Evolutionary conservation across 2,888 invertebrate genomes (phyloP), one percentile per base, ranked within the genome.

Genomic region (Salticus scenicus): DNA sequence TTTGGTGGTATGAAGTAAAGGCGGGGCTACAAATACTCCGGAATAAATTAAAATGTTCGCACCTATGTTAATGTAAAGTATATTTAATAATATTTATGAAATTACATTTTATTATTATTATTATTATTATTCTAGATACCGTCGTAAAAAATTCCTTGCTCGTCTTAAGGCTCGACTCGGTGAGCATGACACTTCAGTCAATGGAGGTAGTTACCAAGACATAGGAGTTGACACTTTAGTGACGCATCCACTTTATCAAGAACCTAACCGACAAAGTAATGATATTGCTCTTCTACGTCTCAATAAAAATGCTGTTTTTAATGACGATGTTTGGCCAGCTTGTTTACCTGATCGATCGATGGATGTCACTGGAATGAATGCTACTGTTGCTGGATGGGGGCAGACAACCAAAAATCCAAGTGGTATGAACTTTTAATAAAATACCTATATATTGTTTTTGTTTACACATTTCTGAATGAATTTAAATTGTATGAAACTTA

Each of bases 381-480:
- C 95, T 0, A 94, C 94, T 0, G 95, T 95, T 0, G 95, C 96
- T 30, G 97, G 97, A 7, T 97, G 96, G 96, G 97, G 96, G 0
- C 96, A 96, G 93, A 94, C 95, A 4, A 71, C 47, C 20, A 72
- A n/a, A 7, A 28, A 27, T 8, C 33, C 72, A 24, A 31, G 27
- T 47, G 72, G 72, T 72, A 28, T 27, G 72, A 47, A 2, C 47
- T 17, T 37, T 37, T 37, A 8, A 8, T 12, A 37, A 37, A 37
- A 37, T 37, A 37, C 12, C 7, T 12, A 37, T 8, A 37, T 37
- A 5, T 12, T 37, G 7, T 37, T 37, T 8, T 37, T 37, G 7
- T 37, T 8, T 12, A 37, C 7, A 8, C 37, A 37, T n/a, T 37
- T 37, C 37, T 37, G 37, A 37, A 37, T 12, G 7, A 37, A 37